Evolutionary conservation across 2,888 invertebrate species (phyloP).

Genomic region (Aleiodes leptofemur): DNA sequence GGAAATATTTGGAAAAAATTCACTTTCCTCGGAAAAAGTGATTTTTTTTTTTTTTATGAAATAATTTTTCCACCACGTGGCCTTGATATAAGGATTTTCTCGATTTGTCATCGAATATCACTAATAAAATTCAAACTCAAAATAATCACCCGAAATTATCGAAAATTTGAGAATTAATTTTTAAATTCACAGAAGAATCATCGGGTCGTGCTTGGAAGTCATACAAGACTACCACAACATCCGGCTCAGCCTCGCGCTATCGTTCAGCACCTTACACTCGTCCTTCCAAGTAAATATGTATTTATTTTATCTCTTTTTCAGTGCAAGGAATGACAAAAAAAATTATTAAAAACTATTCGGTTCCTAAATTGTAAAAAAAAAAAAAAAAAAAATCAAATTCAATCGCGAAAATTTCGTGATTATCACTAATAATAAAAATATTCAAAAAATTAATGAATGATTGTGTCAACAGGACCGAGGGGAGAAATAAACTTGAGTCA

Average conservation of each 20-base stretch:
- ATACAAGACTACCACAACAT: slow-evolving; percentile 77
- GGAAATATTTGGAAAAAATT: no score
- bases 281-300: slow-evolving; percentile 76
- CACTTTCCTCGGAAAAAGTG: no score
- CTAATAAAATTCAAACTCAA: no score
- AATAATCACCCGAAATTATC: no score
- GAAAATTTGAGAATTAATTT: slow-evolving; percentile 65
- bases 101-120: no score
- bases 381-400: slow-evolving; percentile 19
- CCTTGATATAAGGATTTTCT: no score
- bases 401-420: slow-evolving; percentile 24
- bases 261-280: slow-evolving; percentile 79
- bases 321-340: slow-evolving; percentile 36
- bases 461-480: slow-evolving; percentile 19
- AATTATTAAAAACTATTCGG: slow-evolving; percentile 27
- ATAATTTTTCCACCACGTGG: no score
- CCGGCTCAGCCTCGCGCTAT: slow-evolving; percentile 78
- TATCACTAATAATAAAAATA: slow-evolving; percentile 14
- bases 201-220: slow-evolving; percentile 79
- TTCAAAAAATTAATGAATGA: slow-evolving; percentile 17
- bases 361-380: slow-evolving; percentile 26
- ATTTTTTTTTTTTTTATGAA: no score
- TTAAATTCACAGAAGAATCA: slow-evolving; percentile 77
- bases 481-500: slow-evolving; percentile 12
- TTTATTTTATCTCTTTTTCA: background rate